phyloP scores from a whole-genome alignment of 2,113 vertebrate genomes.

The Terrapene triunguis region DNA sequence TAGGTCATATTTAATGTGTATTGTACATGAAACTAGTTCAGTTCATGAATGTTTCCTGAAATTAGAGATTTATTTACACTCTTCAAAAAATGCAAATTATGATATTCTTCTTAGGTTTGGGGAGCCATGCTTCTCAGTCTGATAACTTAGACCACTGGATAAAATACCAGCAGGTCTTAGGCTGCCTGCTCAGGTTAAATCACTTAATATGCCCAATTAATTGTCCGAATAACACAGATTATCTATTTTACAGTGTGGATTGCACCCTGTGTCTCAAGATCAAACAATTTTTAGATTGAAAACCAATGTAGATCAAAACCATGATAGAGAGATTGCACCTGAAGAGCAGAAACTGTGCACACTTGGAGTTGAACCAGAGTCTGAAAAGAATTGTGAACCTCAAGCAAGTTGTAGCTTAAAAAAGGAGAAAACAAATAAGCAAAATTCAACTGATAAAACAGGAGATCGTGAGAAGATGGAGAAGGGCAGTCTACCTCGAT shows the following conservation, averaged over 20 bases:
- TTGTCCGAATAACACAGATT: constrained; percentile 23
- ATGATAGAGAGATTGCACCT: neutral
- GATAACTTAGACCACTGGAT: neutral
- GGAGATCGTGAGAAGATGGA: neutral
- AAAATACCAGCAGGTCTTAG: neutral
- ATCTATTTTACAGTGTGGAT: constrained; percentile 58
- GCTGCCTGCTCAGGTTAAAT: neutral
- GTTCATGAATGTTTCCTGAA: neutral
- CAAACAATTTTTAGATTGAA: neutral
- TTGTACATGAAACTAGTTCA: neutral
- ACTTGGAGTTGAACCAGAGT: neutral
- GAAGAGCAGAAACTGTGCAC: constrained; percentile 28
- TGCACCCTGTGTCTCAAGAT: neutral
- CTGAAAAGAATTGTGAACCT: neutral
- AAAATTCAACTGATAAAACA: rapidly evolving
- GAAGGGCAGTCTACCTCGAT: neutral
- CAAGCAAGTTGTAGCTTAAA: neutral
- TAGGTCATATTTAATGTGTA: neutral
- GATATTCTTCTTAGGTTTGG: neutral
- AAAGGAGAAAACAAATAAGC: neutral
- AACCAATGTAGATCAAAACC: constrained; percentile 12
- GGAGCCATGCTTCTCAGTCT: neutral
- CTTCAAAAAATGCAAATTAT: rapidly evolving
- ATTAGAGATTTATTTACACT: neutral
- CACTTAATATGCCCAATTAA: neutral